A percentile compares a stretch with the other conserved stretches of the same genome.
Conservation (phyloP, 2,113 vertebrate genomes). For the Grantiella picta region DNA sequence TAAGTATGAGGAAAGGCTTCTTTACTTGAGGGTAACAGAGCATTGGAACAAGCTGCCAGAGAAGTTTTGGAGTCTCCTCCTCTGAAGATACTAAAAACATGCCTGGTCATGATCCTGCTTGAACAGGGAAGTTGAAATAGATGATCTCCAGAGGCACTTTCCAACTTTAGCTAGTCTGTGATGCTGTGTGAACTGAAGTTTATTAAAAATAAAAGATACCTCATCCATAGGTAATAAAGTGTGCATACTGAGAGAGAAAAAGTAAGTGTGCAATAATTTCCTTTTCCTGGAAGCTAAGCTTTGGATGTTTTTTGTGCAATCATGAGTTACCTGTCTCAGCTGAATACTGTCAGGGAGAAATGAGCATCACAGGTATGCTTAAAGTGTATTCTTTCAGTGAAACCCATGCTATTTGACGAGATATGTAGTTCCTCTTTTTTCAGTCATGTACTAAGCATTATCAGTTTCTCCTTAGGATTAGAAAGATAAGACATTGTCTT, state of each 20-base stretch:
- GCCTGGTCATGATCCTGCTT: accelerated
- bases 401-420: neutral
- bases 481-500: neutral
- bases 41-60: neutral
- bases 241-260: neutral
- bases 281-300: neutral
- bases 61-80: neutral
- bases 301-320: neutral
- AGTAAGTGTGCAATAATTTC: neutral
- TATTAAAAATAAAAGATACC: neutral
- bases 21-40: neutral
- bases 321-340: neutral
- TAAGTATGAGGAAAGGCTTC: neutral
- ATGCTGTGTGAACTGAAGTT: neutral
- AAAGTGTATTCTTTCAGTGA: neutral
- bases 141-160: neutral
- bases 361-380: neutral
- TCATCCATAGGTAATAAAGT: neutral
- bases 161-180: neutral
- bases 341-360: neutral
- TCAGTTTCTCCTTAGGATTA: neutral
- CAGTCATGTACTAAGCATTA: neutral
- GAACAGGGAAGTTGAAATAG: accelerated
- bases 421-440: neutral
- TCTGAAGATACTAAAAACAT: neutral